Base-by-base conservation (phyloP, 1,140 invertebrate genomes). In the Drosophila sechellia region DNA sequence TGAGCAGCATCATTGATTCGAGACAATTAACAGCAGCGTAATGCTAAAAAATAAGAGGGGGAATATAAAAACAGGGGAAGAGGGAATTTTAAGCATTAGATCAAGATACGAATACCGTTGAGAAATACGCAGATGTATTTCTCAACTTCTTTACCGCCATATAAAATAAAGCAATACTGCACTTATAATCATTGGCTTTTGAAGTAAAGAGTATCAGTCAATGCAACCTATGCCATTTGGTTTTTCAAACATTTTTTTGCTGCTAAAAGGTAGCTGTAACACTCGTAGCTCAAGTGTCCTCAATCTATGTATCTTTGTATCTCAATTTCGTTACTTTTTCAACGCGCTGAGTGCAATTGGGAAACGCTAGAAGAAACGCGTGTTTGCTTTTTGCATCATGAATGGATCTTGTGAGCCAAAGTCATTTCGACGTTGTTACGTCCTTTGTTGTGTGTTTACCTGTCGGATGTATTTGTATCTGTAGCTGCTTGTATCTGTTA, bases 301-400 rank as follows among this genome's bases (percentile, higher is more conserved):
- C 58, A 75, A 57, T 86, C 54, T 56, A 11, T 43, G 54, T 84
- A 78, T 63, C 60, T 75, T 56, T 64, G 43, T 65, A 63, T 77
- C 54, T 86, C 31, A 40, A 70, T 48, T 70, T 56, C 10, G 43
- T 50, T 52, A 52, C 42, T 66, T 64, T 69, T 81, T 68, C 11
- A 69, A 43, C 34, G 25, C 43, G 42, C 34, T 76, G 57, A 63
- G 53, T 84, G 80, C 80, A 79, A 71, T 79, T 66, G 59, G 63
- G 68, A 85, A 68, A 77, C 57, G 58, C 58, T 43, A 50, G 42
- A 46, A 57, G 76, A 72, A 57, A 66, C 72, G 59, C 63, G 55
- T 73, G 52, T 73, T 77, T 77, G 61, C 48, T 86, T 73, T 71
- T 72, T 78, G 69, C 60, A 71, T 69, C 74, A 85, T 87, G 81